Base-by-base conservation (phyloP, 2,113 vertebrate genomes). In the Cairina moschata region DNA sequence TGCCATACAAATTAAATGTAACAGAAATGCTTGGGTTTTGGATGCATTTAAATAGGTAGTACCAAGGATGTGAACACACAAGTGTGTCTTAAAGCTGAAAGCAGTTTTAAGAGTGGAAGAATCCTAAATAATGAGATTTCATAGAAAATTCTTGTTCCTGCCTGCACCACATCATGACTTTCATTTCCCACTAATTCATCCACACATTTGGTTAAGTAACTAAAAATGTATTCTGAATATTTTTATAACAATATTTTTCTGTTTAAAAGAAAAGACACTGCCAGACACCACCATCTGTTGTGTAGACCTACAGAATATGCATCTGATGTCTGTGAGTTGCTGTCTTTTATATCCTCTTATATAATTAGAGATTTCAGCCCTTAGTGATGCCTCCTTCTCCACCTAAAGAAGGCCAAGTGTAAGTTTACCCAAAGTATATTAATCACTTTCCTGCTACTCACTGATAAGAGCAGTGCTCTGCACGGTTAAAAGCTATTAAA, bases 211-310 rank as follows among this genome's bases (percentile, higher is more conserved):
- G 93, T 96, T 94, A 97, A 97, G 88, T 93, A 97, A 96, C 96
- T 98, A 98, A 98, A 98, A 98, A 96, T 98, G 95, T 97, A 97
- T 96, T 98, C 96, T 97, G 97, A 97, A 98, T 98, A 98, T 98
- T 98, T 98, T 98, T 98, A 96, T 98, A 98, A 97, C 97, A 98
- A 97, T 98, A 98, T 98, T 98, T 96, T 97, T 98, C 95, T 97
- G 97, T 97, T 97, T 95, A 90, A 97, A 97, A 97, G 97, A 97
- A 97, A 98, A 97, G 96, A 97, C 97, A 97, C 95, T 97, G 98
- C 97, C 97, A 98, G 98, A 98, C 98, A 98, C 95, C 88, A 97
- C 98, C 98, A 98, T 98, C 98, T 98, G 98, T 97, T 98, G 80
- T 97, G 96, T 97, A 98, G 98, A 97, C 97, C 97, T 98, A 97